phyloP scores from a whole-genome alignment of 2,113 vertebrate species.

The Equus przewalskii region DNA sequence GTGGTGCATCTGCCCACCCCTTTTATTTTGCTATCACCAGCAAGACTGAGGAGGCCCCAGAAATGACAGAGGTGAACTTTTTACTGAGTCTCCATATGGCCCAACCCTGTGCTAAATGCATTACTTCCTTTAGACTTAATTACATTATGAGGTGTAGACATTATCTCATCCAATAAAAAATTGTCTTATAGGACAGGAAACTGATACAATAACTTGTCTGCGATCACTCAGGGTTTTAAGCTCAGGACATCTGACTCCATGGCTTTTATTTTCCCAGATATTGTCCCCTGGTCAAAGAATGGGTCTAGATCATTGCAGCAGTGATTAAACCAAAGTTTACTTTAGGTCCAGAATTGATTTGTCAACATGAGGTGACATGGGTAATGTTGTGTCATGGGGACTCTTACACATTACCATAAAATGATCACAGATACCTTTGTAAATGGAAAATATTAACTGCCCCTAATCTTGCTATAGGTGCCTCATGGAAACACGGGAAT shows the following conservation, averaged over 20 bases:
- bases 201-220: neutral
- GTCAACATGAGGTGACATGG: neutral
- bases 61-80: neutral
- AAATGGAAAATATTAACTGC: conserved; percentile 59
- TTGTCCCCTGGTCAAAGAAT: neutral
- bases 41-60: neutral
- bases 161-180: neutral
- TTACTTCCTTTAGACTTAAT: neutral
- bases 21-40: neutral
- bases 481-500: conserved; percentile 44
- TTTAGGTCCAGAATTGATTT: neutral
- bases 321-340: neutral
- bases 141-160: neutral
- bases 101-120: neutral
- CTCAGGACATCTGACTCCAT: neutral
- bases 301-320: neutral
- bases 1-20: neutral
- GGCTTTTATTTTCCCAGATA: neutral
- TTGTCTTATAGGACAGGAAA: neutral
- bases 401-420: neutral
- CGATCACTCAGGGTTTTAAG: neutral
- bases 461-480: fast-evolving
- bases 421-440: neutral
- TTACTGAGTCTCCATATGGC: neutral
- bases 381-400: conserved; percentile 12